Evolutionary conservation across 2,113 vertebrate genomes (phyloP), one percentile per base, ranked within the genome.

Genomic region (Furnarius figulus): DNA sequence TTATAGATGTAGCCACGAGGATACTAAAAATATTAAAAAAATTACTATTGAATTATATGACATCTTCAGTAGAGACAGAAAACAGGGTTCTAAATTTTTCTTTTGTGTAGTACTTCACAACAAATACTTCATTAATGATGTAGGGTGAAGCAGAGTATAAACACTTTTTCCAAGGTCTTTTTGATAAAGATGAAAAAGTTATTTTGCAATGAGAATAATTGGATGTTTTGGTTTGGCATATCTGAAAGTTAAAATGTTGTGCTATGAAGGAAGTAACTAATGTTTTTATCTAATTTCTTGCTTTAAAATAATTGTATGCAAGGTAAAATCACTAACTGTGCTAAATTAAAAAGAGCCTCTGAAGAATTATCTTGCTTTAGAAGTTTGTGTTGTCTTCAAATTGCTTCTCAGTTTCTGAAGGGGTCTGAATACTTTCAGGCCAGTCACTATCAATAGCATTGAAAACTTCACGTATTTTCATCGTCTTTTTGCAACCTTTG

Each of bases 41-140:
- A 88, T 78, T 90, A 11, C 50, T 56, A 3, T 39, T 73, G 66
- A 94, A 78, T 56, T 33, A 67, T 52, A 16, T 33, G n/a, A 89
- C 20, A 66, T 81, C 67, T 96, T 91, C 49, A 95, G 65, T 39
- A 89, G 65, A 86, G 89, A 42, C 19, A 91, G 62, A 93, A 94
- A 92, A 91, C 94, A 53, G 61, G 40, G 23, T 82, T 92, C 56
- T 67, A 65, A 91, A 81, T 71, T 49, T 70, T 46, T 21, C 18
- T 37, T 7, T 56, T 76, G 49, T 55, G n/a, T 19, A 37, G 47
- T 85, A 70, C 67, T 96, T 91, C 59, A 71, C 47, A 91, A 84
- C 30, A 92, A 82, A 59, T 95, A 65, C n/a, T 83, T 70, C 55
- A 50, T 53, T 92, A 85, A 55, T 37, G 33, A 39, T 12, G 12